Conservation (phyloP, 2,888 invertebrate species). For the Thysanoteuthis rhombus region DNA sequence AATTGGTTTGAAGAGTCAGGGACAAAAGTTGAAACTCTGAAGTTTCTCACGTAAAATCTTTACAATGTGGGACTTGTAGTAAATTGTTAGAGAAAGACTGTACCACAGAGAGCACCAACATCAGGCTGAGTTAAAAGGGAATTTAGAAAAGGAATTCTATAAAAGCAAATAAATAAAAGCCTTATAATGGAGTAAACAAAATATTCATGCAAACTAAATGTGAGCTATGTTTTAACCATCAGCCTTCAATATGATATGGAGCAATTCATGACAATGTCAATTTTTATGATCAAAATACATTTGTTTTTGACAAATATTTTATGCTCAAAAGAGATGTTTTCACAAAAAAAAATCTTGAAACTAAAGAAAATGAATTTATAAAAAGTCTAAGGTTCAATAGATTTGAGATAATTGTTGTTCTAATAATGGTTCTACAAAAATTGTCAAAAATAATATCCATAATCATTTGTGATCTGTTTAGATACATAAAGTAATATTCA, state of each 20-base stretch:
- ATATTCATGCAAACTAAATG: background rate
- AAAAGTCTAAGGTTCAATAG: background rate
- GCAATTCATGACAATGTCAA: too few species aligned
- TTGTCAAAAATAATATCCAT: background rate
- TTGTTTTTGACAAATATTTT: background rate
- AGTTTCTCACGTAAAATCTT: background rate
- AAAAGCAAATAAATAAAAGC: background rate
- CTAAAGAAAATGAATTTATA: background rate
- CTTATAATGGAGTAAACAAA: background rate
- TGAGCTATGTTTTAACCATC: background rate
- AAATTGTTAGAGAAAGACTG: constrained; percentile 12
- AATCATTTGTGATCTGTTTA: background rate
- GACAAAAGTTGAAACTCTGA: background rate
- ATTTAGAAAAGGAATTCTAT: background rate
- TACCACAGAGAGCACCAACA: constrained; percentile 12
- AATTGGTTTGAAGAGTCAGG: background rate
- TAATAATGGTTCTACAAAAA: background rate
- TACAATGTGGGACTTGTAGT: constrained; percentile 12
- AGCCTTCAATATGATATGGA: background rate
- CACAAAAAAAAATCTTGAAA: background rate
- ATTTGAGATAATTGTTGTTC: background rate
- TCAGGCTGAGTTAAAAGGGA: background rate
- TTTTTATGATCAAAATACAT: too few species aligned
- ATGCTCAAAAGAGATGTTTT: background rate
- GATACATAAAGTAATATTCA: background rate